phyloP scores from a whole-genome alignment of 2,888 invertebrate genomes.

The Rhodophaea formosa region DNA sequence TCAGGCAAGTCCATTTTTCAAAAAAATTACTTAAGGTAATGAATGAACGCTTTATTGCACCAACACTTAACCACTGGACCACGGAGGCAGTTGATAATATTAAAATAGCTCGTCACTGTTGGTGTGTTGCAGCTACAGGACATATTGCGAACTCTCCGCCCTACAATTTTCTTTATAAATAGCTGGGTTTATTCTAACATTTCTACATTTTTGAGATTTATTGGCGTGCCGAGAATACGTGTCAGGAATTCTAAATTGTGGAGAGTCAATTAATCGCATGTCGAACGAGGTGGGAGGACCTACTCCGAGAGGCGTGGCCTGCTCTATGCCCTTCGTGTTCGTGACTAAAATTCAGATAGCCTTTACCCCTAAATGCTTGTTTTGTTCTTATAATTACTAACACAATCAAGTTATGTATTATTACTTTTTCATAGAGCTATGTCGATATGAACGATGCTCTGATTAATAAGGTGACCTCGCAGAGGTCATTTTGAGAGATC shows the following conservation, averaged over 20 bases:
- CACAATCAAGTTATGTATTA: not conserved
- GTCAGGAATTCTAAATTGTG: constrained; percentile 16
- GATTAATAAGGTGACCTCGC: too few species aligned
- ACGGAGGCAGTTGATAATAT: too few species aligned
- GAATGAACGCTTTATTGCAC: too few species aligned
- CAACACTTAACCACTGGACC: too few species aligned
- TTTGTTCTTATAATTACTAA: not conserved
- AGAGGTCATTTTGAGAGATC: too few species aligned
- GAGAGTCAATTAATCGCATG: constrained; percentile 22
- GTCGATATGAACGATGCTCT: not conserved
- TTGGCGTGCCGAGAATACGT: constrained; percentile 18
- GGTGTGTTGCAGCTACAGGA: too few species aligned
- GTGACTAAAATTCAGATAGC: not conserved
- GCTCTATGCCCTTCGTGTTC: not conserved
- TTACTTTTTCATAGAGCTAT: not conserved
- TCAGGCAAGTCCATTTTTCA: too few species aligned
- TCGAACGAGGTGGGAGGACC: constrained; percentile 10
- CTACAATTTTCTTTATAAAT: not conserved
- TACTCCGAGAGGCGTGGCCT: not conserved
- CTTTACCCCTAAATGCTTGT: not conserved
- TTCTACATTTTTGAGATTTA: constrained; percentile 17
- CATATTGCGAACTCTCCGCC: too few species aligned
- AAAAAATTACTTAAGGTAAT: too few species aligned
- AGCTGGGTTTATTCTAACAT: not conserved
- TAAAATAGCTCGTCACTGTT: too few species aligned